phyloP scores from a whole-genome alignment of 2,797 vertebrate genomes.

The Pachyuromys duprasi region DNA sequence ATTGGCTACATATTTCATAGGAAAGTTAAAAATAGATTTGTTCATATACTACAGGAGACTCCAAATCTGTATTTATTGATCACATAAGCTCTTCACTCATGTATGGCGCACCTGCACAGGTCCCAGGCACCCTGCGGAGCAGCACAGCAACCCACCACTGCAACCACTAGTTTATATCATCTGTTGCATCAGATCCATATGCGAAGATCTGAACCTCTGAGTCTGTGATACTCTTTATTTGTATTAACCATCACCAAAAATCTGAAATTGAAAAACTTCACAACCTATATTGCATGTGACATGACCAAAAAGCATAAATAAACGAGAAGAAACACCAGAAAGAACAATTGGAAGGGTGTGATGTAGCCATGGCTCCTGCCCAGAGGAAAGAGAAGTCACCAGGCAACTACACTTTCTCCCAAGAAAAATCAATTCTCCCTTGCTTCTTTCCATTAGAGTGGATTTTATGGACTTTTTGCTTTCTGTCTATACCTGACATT shows the following conservation, averaged over 20 bases:
- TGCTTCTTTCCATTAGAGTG: constrained; percentile 50
- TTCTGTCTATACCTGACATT: constrained; percentile 9
- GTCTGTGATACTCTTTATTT: neutral
- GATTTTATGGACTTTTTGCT: neutral
- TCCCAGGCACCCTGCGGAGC: neutral
- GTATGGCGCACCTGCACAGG: neutral
- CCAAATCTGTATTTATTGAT: neutral
- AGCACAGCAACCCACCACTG: rapidly evolving
- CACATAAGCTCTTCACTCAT: neutral
- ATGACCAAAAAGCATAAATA: neutral
- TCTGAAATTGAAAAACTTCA: neutral
- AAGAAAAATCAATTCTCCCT: constrained; percentile 29
- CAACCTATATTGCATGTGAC: neutral
- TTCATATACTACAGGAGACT: neutral
- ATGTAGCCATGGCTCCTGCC: neutral
- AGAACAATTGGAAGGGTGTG: neutral
- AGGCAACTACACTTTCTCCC: neutral
- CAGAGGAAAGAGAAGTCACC: neutral
- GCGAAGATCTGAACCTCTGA: neutral
- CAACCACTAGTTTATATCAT: neutral
- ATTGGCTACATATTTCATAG: neutral
- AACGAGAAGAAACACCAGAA: neutral
- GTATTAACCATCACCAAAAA: neutral
- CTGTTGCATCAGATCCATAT: neutral
- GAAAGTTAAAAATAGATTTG: neutral